Base-by-base conservation (phyloP, 2,888 invertebrate species). In the Crepidodera aurea region DNA sequence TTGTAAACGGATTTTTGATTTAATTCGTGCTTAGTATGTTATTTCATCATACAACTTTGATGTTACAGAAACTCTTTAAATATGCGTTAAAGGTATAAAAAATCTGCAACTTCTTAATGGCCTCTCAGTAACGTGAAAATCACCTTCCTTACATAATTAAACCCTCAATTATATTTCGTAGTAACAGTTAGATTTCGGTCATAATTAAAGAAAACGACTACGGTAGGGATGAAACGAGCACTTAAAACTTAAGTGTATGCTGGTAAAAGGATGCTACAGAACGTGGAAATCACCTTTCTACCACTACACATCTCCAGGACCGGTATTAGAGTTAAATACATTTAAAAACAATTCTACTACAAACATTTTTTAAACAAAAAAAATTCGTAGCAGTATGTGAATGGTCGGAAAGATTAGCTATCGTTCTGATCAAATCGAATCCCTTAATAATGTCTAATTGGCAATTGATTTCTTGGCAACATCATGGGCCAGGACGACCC, bases 121-220 rank as follows among this genome's bases (percentile, higher is more conserved):
- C n/a, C n/a, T 42, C 18, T 15, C 3, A 10, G 42, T 2, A 53
- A 53, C 40, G 37, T 25, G 53, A 39, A 40, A 39, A 37, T 53
- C 53, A 25, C 53, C 37, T 27, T 40, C 53, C 53, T 53, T 48
- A 16, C 40, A 34, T 53, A 42, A 42, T 42, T 16, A 42, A 29
- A 27, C 22, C 32, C 29, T 12, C 50, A 62, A 62, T 62, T 55
- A 50, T 48, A 39, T 48, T 48, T 48, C 27, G 25, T 48, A 37
- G 51, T 56, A 61, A 56, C 51, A 62, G 60, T 67, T 60, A 54
- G 39, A 62, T 62, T 65, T 58, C 53, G 65, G 66, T 66, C 58
- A 65, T 66, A 71, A 70, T 72, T 72, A 71, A 65, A 64, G 68
- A 46, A 64, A 65, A 68, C 68, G 55, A 27, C 22, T 69, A 69